Conservation (phyloP, 1,140 invertebrate species). For the Anagrus nilaparvatae region DNA sequence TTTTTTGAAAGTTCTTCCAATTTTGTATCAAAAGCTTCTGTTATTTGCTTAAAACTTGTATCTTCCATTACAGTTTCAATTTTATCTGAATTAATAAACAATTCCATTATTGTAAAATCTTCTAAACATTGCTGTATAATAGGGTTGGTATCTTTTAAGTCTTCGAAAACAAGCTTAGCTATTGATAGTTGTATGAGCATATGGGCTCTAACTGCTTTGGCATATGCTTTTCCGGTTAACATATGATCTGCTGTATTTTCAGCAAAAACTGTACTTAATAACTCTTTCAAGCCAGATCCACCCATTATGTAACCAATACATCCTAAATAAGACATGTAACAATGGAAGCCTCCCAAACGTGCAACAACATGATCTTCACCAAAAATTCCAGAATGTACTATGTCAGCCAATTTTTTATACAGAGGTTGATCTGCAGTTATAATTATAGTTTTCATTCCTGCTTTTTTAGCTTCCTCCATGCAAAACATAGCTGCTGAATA, state of each 20-base stretch:
- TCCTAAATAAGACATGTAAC: slow-evolving; percentile 33
- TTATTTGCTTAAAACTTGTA: no score
- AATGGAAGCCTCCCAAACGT: slow-evolving; percentile 24
- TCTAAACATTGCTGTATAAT: no score
- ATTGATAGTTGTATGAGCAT: slow-evolving; percentile 16
- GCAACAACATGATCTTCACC: slow-evolving; percentile 16
- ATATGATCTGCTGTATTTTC: slow-evolving; percentile 30
- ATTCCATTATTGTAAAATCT: no score
- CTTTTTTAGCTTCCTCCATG: slow-evolving; percentile 7
- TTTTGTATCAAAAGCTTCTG: slow-evolving; percentile 1
- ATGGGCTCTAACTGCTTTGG: slow-evolving; percentile 30
- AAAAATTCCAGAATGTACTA: neutral
- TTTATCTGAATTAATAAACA: no score
- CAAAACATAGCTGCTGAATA: slow-evolving; percentile 8
- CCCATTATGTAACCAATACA: slow-evolving; percentile 35
- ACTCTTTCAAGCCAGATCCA: slow-evolving; percentile 32
- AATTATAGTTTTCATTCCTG: slow-evolving; percentile 20
- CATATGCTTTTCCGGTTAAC: slow-evolving; percentile 26
- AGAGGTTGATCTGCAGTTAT: slow-evolving; percentile 27
- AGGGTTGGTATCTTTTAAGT: no score
- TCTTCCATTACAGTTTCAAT: no score
- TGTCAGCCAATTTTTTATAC: slow-evolving; percentile 19
- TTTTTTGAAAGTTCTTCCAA: neutral
- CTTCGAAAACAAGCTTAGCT: slow-evolving; percentile 23
- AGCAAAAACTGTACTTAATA: slow-evolving; percentile 27